Conservation (phyloP, 2,797 vertebrate genomes). For the Spea hammondii region DNA sequence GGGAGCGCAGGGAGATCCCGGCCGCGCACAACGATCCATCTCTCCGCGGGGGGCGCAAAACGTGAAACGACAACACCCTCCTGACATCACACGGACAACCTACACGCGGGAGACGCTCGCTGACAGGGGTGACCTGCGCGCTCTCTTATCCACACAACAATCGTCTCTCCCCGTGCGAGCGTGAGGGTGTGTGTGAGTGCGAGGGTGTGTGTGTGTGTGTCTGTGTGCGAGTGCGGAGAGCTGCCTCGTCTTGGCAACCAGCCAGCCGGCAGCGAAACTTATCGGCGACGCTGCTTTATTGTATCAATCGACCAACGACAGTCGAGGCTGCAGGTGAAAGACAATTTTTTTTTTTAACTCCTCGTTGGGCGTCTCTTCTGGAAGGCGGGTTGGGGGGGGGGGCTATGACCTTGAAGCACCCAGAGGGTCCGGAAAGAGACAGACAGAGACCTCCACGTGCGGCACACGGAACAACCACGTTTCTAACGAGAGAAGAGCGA, state of each 20-base stretch:
- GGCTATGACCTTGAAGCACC: constrained; percentile 63
- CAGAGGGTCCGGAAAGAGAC: too few species aligned
- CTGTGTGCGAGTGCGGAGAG: constrained; percentile 47
- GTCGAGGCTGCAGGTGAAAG: constrained; percentile 64
- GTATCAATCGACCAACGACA: constrained; percentile 65
- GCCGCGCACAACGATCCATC: constrained; percentile 62
- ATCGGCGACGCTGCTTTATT: constrained; percentile 70
- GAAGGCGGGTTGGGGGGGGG: constrained; percentile 4
- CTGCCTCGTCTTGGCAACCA: constrained; percentile 63
- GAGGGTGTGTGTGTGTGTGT: constrained; percentile 49
- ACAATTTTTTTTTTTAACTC: constrained; percentile 41
- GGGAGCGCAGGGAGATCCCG: constrained; percentile 34
- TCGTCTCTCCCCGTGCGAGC: constrained; percentile 14
- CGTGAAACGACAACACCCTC: constrained; percentile 68
- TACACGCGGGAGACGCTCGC: neutral
- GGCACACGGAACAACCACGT: too few species aligned
- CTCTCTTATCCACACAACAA: constrained; percentile 23
- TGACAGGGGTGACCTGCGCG: constrained; percentile 38
- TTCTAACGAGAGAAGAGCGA: too few species aligned
- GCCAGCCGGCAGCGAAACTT: constrained; percentile 65
- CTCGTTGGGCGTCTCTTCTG: neutral
- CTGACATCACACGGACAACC: constrained; percentile 64
- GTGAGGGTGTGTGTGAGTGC: constrained; percentile 21
- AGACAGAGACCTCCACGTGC: too few species aligned
- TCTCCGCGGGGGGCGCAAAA: constrained; percentile 57